Evolutionary conservation across 2,888 invertebrate genomes (phyloP), one percentile per base, ranked within the genome.

Genomic region (Apotomis capreana): DNA sequence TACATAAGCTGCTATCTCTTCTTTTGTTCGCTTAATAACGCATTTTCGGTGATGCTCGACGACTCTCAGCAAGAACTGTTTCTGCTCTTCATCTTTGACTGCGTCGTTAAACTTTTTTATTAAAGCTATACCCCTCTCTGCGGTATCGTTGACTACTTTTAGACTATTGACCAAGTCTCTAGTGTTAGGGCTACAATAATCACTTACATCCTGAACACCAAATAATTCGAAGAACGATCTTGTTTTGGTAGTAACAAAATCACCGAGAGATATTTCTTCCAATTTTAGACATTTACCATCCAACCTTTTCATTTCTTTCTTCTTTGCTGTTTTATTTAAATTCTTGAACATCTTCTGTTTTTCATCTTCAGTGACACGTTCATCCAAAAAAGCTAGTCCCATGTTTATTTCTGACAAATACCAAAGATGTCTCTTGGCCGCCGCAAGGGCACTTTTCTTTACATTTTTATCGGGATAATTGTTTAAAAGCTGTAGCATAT

Each of bases 41-140:
- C 46, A 4, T 68, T 68, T 68, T 51, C 68, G 26, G 12, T 68
- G 52, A 12, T 60, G 68, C 12, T 52, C 68, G 12, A 52, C 52
- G 12, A 67, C 63, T 52, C 52, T 51, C n/a, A 63, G n/a, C 52
- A 63, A 63, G 52, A 52, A 63, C 1, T 51, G 52, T 51, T 63
- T 49, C 51, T 63, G 49, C 36, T 63, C 51, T 63, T 63, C 63
- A 12, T 63, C 36, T 26, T 26, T 63, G 5, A 63, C 52, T 36
- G 63, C 15, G 3, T 63, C 51, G 9, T 46, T 46, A 46, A 46
- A 6, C 8, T 46, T 8, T 46, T 46, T 46, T 46, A 46, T 46
- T 8, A 46, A 8, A 46, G 46, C 46, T 6, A 46, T 46, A 3
- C 46, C 46, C 8, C 8, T 2, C 8, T 46, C 5, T 9, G 9